These are phyloP conservation scores for Nibea coibor DNA, from an alignment of 2,113 vertebrate species.

Conservation along the genomic window DNA sequence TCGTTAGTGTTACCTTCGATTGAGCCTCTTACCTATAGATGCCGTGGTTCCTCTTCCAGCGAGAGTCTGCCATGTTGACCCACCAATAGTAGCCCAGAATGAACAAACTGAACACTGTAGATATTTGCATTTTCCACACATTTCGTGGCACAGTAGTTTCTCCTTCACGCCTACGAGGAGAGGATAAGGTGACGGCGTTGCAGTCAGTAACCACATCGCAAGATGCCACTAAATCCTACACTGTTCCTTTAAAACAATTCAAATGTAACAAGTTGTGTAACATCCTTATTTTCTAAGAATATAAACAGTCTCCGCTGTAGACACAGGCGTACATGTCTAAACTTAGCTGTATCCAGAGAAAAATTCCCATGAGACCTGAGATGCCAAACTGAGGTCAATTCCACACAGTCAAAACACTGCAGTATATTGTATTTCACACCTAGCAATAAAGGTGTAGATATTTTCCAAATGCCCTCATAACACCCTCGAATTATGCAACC, in stretches of 20 bases:
- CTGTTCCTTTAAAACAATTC: neutral
- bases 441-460: conserved; percentile 49
- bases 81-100: no score
- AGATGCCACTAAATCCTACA: no score
- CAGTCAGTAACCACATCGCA: no score
- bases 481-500: neutral
- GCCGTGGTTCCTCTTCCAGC: no score
- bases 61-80: no score
- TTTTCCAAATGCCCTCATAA: neutral
- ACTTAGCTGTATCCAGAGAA: neutral
- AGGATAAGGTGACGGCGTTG: no score
- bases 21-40: no score
- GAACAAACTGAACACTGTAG: no score
- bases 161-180: no score
- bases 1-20: no score
- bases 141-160: no score
- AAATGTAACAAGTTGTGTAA: neutral
- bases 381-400: neutral
- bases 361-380: neutral
- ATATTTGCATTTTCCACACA: no score
- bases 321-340: neutral
- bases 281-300: neutral
- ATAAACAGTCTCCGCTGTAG: neutral
- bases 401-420: conserved; percentile 1
- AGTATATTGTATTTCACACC: conserved; percentile 21